Evolutionary conservation across 2,888 invertebrate genomes (phyloP).

Genomic region (Chironomus tentans): DNA sequence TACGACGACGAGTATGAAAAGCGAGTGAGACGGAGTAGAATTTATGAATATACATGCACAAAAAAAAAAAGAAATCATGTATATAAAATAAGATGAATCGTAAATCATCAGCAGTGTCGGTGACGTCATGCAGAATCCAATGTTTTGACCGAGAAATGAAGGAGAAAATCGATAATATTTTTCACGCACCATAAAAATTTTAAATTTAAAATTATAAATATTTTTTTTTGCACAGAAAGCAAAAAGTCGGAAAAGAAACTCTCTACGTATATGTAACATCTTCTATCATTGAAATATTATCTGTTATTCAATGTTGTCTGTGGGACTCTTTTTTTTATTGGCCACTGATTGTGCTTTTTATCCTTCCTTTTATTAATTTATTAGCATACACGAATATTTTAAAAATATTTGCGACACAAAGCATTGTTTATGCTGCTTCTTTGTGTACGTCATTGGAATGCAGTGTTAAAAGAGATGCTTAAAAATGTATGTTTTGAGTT

Average conservation of each 20-base stretch:
- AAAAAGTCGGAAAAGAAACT: not conserved
- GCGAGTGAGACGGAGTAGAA: not conserved
- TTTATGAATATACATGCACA: not conserved
- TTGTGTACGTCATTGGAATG: no score
- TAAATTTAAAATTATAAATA: not conserved
- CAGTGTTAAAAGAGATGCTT: no score
- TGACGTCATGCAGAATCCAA: constrained; percentile 7
- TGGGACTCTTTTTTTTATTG: no score
- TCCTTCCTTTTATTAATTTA: no score
- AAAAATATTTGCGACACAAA: no score
- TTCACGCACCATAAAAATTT: not conserved
- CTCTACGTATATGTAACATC: no score
- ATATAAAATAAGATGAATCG: not conserved
- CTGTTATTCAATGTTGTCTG: no score
- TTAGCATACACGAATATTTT: no score
- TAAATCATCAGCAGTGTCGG: not conserved
- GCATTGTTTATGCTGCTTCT: no score
- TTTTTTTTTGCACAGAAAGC: not conserved
- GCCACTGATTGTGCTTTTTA: no score
- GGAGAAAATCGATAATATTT: not conserved
- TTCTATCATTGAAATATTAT: no score
- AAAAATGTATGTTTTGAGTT: no score
- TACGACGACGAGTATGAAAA: not conserved
- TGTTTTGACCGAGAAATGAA: not conserved
- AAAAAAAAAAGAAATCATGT: not conserved